Base-by-base conservation (phyloP, 1,140 invertebrate species). In the Penaeus chinensis region DNA sequence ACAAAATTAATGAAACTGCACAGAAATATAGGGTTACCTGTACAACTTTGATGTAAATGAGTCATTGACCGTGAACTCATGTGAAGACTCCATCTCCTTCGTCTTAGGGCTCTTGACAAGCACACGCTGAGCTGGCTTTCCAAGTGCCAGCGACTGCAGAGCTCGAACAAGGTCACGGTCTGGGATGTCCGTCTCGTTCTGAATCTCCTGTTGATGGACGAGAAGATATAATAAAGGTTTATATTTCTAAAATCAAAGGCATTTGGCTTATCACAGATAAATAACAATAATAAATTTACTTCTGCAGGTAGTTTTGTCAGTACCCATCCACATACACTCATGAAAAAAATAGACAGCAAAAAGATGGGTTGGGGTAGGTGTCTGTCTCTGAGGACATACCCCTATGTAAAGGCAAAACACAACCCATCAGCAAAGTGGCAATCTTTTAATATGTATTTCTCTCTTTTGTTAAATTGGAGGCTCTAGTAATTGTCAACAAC, bases 101-200 rank as follows among this genome's bases (percentile, higher is more conserved):
- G 97, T 98, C 92, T 95, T 95, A 42, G 98, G 98, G 92, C 96
- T 95, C 92, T 99, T 99, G 87, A 98, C 95, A 62, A 99, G 94
- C 90, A 99, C 95, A 91, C 99, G 94, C 92, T 99, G 99, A 19
- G 97, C 96, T n/a, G 97, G 95, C 94, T 99, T 99, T 22, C 99
- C 98, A 95, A 99, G 97, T 20, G 98, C 98, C 89, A 99, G 93
- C 80, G 98, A 99, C 93, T 99, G 98, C 87, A 99, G 94, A 42
- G 98, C 98, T 92, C 98, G 94, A 84, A 99, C 96, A 90, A 99
- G 93, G 92, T 99, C 98, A 91, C 97, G 96, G 91, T 99, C 98
- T 4, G 98, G 98, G 92, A 99, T 99, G 93, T 99, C 97, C 77
- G 99, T 99, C 94, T 99, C 98, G 92, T 95, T 98, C 92, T 97